These are phyloP conservation scores for Parasteatoda tepidariorum DNA, from an alignment of 1,140 invertebrate species.

Conservation along the genomic window DNA sequence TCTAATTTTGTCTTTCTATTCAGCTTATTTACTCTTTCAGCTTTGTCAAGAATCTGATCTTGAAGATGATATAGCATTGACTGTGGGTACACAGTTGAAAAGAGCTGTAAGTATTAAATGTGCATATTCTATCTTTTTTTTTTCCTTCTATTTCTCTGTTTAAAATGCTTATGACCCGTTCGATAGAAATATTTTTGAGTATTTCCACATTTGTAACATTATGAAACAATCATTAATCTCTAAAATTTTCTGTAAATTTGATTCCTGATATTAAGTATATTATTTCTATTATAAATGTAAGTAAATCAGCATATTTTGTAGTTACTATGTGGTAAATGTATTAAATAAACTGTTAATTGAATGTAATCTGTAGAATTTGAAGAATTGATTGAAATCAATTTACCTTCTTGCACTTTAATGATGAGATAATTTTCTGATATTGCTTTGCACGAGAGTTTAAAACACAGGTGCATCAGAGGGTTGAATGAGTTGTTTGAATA, in stretches of 20 bases:
- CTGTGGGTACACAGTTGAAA: slow-evolving; percentile 32
- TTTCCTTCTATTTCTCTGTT: not conserved
- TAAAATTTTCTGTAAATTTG: not conserved
- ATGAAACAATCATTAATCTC: not conserved
- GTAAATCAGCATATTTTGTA: too few species aligned
- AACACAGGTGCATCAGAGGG: too few species aligned
- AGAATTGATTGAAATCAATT: too few species aligned
- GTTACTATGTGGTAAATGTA: too few species aligned
- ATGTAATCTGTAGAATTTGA: too few species aligned
- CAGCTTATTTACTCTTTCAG: slow-evolving; percentile 68
- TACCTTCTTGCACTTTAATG: too few species aligned
- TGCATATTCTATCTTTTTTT: not conserved
- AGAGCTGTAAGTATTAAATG: slow-evolving; percentile 8
- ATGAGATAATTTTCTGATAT: too few species aligned
- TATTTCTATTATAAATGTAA: too few species aligned
- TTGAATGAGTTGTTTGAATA: too few species aligned
- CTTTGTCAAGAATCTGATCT: slow-evolving; percentile 71
- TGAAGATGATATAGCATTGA: slow-evolving; percentile 70
- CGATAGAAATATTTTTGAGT: not conserved
- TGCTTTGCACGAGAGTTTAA: too few species aligned
- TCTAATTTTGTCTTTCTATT: not conserved
- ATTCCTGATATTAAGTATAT: not conserved
- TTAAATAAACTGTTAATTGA: too few species aligned
- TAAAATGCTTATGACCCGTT: not conserved
- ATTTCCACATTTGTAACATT: not conserved